These are phyloP conservation scores for Tetranychus truncatus DNA, from an alignment of 2,888 invertebrate genomes.

Conservation along the genomic window DNA sequence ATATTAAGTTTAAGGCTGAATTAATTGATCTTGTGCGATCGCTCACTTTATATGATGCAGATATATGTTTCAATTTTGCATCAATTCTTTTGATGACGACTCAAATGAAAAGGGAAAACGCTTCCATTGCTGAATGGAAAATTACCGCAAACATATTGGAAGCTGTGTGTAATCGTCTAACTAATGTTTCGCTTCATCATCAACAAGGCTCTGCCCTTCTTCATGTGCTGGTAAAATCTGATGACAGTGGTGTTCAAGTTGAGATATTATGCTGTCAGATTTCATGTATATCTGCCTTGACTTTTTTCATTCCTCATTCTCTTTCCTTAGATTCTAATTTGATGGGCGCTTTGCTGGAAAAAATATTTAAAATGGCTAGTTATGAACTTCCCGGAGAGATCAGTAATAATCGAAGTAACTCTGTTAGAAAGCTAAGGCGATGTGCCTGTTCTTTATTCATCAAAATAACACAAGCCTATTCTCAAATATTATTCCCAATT, in stretches of 20 bases:
- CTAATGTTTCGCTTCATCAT: background rate
- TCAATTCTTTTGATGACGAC: background rate
- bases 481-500: slow-evolving; percentile 47
- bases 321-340: background rate
- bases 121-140: slow-evolving; percentile 11
- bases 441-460: slow-evolving; percentile 78
- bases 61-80: slow-evolving; percentile 7
- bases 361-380: slow-evolving; percentile 37
- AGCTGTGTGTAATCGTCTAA: slow-evolving; percentile 18
- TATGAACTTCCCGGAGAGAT: slow-evolving; percentile 49
- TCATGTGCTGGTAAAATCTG: background rate
- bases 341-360: slow-evolving; percentile 17
- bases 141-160: slow-evolving; percentile 12
- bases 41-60: background rate
- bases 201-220: background rate
- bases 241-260: slow-evolving; percentile 41
- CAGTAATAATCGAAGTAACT: slow-evolving; percentile 48
- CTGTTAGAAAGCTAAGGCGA: slow-evolving; percentile 60
- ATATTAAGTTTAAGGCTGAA: slow-evolving; percentile 17
- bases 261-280: slow-evolving; percentile 59
- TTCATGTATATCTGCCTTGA: slow-evolving; percentile 77
- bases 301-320: slow-evolving; percentile 64
- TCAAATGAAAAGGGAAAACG: background rate
- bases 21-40: slow-evolving; percentile 13
- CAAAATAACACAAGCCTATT: slow-evolving; percentile 70